Base-by-base conservation (phyloP, 2,797 vertebrate genomes). In the Zalophus californianus region DNA sequence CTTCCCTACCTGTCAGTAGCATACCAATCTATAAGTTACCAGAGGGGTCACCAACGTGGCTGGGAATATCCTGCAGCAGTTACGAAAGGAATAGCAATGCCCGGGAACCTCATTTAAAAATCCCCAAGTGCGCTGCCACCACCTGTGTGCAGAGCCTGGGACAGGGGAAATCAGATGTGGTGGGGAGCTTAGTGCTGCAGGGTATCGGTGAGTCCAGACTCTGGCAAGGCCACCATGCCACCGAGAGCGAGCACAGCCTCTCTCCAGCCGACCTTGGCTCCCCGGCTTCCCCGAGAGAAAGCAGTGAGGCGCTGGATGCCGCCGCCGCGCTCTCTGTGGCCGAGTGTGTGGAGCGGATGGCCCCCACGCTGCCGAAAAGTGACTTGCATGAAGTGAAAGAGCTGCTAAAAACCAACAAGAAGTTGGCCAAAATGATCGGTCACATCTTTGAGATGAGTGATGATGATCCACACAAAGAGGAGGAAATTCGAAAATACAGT, bases 401-500 rank as follows among this genome's bases (percentile, higher is more conserved):
- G 97, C 99, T 99, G 97, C 98, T 99, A 89, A 99, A 99, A 99
- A 99, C 98, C 97, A 99, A 99, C 99, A 99, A 99, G 98, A 99
- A 99, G 96, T 98, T 99, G 97, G 99, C 99, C 85, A 99, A 99
- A 98, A 99, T 99, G 99, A 99, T 99, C 10, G 99, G 99, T 58
- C 99, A 99, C 98, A 99, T 99, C 98, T 99, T 99, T 66, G 99
- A 99, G 50, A 99, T 99, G 99, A 98, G 98, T 11, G 99, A 99
- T 0, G 99, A 99, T 2, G 99, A 99, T 96, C 99, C 99, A 0
- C 99, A 99, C 80, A 98, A 99, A 96, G 99, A 99, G 98, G 99
- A 99, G 96, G 99, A 99, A 98, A 99, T 99, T 73, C 99, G 99
- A 38, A 99, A 99, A 97, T 99, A 99, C 98, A 99, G 99, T 97